Conservation (phyloP, 1,140 invertebrate species). For the Cotesia chilonis region DNA sequence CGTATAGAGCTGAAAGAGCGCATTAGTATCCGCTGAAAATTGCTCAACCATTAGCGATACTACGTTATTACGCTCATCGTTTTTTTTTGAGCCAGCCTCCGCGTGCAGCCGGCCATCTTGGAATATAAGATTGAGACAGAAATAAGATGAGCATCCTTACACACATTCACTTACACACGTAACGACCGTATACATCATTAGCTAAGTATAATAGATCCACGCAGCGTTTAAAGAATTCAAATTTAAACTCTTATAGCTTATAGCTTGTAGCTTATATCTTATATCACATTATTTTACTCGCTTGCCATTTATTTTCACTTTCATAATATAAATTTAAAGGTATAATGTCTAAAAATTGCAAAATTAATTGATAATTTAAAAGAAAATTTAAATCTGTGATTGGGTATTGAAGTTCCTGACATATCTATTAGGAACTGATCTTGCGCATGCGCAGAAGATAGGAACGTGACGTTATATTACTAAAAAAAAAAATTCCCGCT, state of each 20-base stretch:
- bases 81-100: constrained; percentile 57
- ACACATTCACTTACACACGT: constrained; percentile 21
- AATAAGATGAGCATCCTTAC: constrained; percentile 38
- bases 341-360: no score
- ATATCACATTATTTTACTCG: no score
- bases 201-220: not conserved
- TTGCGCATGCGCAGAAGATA: no score
- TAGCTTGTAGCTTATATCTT: not conserved
- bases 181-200: not conserved
- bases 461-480: no score
- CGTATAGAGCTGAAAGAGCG: constrained; percentile 41
- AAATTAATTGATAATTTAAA: no score
- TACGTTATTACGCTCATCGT: constrained; percentile 65
- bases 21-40: constrained; percentile 62
- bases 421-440: no score
- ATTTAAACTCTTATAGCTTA: not conserved
- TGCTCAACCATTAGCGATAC: constrained; percentile 66
- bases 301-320: no score
- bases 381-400: no score
- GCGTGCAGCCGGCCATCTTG: constrained; percentile 61
- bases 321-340: no score
- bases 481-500: no score
- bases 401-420: no score
- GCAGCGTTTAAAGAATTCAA: not conserved
- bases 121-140: constrained; percentile 57